These are phyloP conservation scores for Parapristionchus giblindavisi DNA, from an alignment of 2,888 invertebrate species.

Conservation along the genomic window DNA sequence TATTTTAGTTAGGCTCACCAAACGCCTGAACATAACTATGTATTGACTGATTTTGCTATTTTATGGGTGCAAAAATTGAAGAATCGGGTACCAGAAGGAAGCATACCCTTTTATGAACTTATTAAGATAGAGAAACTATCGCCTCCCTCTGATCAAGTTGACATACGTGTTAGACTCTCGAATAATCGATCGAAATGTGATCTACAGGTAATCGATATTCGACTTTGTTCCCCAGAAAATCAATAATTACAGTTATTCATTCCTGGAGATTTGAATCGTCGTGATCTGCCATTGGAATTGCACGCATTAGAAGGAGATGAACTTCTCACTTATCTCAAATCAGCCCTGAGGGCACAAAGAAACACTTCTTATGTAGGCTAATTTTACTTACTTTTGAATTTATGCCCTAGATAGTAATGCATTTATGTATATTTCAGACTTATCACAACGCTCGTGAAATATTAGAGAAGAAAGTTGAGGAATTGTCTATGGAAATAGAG, in stretches of 20 bases:
- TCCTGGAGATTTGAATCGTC: not conserved
- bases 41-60: too few relatives aligned
- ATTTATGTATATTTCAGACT: not conserved
- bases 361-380: not conserved
- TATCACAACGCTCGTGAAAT: not conserved
- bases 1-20: too few relatives aligned
- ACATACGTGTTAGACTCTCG: not conserved
- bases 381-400: too few relatives aligned
- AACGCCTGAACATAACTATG: not conserved
- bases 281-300: conserved; percentile 1
- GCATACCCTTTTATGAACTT: too few relatives aligned
- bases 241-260: not conserved
- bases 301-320: conserved; percentile 18
- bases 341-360: conserved; percentile 1
- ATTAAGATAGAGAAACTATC: not conserved
- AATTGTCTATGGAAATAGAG: not conserved
- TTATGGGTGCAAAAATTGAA: too few relatives aligned
- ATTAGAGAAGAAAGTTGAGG: not conserved
- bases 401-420: too few relatives aligned
- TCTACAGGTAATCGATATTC: not conserved
- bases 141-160: not conserved
- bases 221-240: not conserved
- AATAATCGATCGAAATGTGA: not conserved
- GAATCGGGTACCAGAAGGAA: too few relatives aligned
- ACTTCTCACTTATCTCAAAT: conserved; percentile 4